Conservation (phyloP, 2,888 invertebrate genomes). For the Mythimna pallens region DNA sequence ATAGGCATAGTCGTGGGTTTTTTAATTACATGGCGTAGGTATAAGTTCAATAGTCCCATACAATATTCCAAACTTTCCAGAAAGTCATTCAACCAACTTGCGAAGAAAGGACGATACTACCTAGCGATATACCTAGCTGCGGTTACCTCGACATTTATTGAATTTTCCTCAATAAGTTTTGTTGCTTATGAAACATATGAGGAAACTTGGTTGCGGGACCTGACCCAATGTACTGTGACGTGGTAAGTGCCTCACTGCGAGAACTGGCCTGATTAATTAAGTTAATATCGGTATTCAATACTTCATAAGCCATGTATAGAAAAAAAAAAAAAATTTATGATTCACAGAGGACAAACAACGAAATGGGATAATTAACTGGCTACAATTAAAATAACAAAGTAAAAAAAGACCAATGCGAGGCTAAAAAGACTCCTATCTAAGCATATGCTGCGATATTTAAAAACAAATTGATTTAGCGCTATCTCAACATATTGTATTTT, state of each 20-base stretch:
- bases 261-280: slow-evolving; percentile 1
- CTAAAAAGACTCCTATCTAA: too few relatives aligned
- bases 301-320: background rate
- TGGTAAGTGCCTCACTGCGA: background rate
- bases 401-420: too few relatives aligned
- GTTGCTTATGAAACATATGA: background rate
- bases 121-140: too few relatives aligned
- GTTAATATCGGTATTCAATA: background rate
- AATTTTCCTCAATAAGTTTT: slow-evolving; percentile 23
- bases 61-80: background rate
- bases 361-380: too few relatives aligned
- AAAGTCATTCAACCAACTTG: slow-evolving; percentile 2
- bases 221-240: slow-evolving; percentile 6
- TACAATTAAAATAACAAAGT: too few relatives aligned
- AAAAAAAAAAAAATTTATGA: too few relatives aligned
- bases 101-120: background rate
- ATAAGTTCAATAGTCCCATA: too few relatives aligned
- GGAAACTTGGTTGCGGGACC: slow-evolving; percentile 23
- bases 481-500: too few relatives aligned
- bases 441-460: too few relatives aligned
- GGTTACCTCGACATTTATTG: slow-evolving; percentile 5
- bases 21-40: too few relatives aligned
- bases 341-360: too few relatives aligned
- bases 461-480: too few relatives aligned
- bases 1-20: background rate